Conservation (phyloP, 2,113 vertebrate species). For the Oxygymnocypris stewartii region DNA sequence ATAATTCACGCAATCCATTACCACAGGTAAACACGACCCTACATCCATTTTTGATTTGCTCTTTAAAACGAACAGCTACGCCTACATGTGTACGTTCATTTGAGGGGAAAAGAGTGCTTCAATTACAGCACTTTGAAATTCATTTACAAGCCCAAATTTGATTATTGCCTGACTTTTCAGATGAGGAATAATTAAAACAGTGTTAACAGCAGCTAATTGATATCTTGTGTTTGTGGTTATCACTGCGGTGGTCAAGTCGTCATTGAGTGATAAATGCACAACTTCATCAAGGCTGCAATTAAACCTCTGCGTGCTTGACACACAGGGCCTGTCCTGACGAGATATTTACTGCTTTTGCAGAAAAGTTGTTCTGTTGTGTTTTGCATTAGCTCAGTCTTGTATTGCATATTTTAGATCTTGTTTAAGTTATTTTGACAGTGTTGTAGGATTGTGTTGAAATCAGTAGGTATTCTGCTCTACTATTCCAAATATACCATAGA, state of each 20-base stretch:
- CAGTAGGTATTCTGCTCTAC: background rate
- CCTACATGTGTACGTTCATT: slow-evolving; percentile 50
- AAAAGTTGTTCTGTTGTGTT: background rate
- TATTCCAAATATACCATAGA: background rate
- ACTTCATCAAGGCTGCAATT: slow-evolving; percentile 69
- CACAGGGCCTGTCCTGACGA: slow-evolving; percentile 17
- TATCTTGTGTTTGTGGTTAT: slow-evolving; percentile 54
- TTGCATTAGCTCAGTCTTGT: slow-evolving; percentile 53
- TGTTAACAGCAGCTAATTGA: slow-evolving; percentile 55
- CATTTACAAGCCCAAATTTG: slow-evolving; percentile 54
- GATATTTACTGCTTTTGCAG: slow-evolving; percentile 20
- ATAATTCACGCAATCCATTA: slow-evolving; percentile 51
- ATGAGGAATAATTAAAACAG: slow-evolving; percentile 52
- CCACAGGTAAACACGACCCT: slow-evolving; percentile 52
- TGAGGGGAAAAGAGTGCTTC: slow-evolving; percentile 44
- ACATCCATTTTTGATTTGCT: slow-evolving; percentile 52
- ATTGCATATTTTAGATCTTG: slow-evolving; percentile 56
- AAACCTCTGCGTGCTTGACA: slow-evolving; percentile 59
- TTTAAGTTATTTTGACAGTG: background rate
- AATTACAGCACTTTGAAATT: slow-evolving; percentile 61
- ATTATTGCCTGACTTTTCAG: slow-evolving; percentile 57
- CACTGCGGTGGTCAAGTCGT: slow-evolving; percentile 46
- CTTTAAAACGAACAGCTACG: slow-evolving; percentile 39
- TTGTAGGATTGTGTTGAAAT: background rate
- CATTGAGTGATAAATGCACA: slow-evolving; percentile 52